Conservation (phyloP, 2,888 invertebrate species). For the Dyspetes luteomarginatus region DNA sequence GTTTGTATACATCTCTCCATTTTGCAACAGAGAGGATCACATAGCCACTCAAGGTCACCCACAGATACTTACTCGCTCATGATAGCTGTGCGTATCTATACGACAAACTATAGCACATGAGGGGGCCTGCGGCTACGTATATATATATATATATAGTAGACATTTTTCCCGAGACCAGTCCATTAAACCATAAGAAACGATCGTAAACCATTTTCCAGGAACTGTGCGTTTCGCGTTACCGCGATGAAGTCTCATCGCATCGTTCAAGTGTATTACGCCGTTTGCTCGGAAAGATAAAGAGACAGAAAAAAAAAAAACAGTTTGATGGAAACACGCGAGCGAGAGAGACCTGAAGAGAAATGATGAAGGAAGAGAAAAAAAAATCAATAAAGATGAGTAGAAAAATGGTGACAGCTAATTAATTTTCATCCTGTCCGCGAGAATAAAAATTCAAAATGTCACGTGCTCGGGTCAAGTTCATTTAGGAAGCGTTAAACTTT, state of each 20-base stretch:
- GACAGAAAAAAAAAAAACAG: not conserved
- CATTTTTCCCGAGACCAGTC: conserved; percentile 14
- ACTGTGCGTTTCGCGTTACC: conserved; percentile 39
- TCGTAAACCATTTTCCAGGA: conserved; percentile 57
- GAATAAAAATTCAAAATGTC: too few species aligned
- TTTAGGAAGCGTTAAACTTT: too few species aligned
- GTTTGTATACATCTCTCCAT: too few species aligned
- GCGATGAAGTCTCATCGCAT: conserved; percentile 34
- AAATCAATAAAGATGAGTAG: too few species aligned
- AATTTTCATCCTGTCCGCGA: not conserved
- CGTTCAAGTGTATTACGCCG: conserved; percentile 17
- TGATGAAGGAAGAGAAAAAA: not conserved
- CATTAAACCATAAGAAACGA: conserved; percentile 55
- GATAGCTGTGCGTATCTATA: too few species aligned
- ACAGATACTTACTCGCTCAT: too few species aligned
- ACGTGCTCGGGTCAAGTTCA: too few species aligned
- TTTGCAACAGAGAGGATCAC: too few species aligned
- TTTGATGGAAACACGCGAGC: not conserved
- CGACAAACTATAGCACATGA: too few species aligned
- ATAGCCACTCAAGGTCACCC: too few species aligned
- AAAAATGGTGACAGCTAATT: not conserved
- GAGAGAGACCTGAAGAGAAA: not conserved
- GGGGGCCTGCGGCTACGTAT: too few species aligned
- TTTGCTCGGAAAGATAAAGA: not conserved
- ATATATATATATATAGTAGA: too few species aligned